Evolutionary conservation across 2,797 vertebrate genomes (phyloP).

Genomic region (Melanotaenia nigrans): DNA sequence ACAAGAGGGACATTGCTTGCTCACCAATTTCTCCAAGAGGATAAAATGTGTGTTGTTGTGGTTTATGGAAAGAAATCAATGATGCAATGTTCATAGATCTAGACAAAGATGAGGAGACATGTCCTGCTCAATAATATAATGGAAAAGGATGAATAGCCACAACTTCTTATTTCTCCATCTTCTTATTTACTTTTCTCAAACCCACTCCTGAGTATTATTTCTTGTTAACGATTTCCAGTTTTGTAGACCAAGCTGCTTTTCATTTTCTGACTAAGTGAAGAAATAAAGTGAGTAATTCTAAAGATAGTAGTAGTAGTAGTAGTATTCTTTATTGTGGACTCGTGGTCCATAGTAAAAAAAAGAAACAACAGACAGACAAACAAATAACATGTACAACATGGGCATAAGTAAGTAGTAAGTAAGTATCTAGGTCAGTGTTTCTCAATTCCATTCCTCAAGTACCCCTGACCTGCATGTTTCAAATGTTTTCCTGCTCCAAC

Average conservation of each 20-base stretch:
- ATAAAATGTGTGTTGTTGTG: constrained; percentile 11
- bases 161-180: constrained; percentile 24
- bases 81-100: constrained; percentile 33
- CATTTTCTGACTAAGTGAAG: background rate
- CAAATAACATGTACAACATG: no score
- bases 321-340: no score
- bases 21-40: constrained; percentile 15
- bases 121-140: constrained; percentile 20
- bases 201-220: background rate
- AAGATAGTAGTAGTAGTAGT: background rate
- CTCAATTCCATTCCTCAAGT: no score
- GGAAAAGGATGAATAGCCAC: constrained; percentile 23
- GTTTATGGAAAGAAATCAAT: constrained; percentile 24
- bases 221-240: background rate
- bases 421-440: background rate
- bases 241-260: background rate
- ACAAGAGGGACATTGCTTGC: constrained; percentile 12
- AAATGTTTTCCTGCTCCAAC: no score
- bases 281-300: background rate
- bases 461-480: no score
- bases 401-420: no score
- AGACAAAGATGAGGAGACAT: constrained; percentile 16
- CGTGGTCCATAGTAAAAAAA: no score
- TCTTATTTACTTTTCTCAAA: constrained; percentile 10
- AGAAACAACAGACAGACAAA: no score